phyloP scores from a whole-genome alignment of 2,797 vertebrate species.

The Hydrolagus colliei region DNA sequence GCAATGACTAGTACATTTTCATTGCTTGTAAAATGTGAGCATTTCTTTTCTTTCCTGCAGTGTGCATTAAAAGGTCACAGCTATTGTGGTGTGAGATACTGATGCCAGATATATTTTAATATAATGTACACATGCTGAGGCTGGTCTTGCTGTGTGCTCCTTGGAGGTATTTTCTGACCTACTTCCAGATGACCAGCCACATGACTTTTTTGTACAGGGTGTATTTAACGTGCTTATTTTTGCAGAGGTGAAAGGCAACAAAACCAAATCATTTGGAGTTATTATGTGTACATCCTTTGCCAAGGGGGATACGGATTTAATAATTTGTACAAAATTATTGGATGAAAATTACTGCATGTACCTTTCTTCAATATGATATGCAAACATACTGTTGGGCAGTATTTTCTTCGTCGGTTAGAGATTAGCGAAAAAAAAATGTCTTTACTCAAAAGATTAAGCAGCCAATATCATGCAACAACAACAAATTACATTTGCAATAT shows the following conservation, averaged over 20 bases:
- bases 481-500: no score
- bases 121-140: background rate
- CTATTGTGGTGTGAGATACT: background rate
- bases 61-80: background rate
- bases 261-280: background rate
- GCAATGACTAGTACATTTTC: slow-evolving; percentile 38
- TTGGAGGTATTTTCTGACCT: background rate
- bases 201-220: background rate
- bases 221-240: slow-evolving; percentile 1
- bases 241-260: background rate
- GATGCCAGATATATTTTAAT: background rate
- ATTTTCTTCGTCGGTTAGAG: no score
- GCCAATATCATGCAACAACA: no score
- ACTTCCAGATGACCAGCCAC: background rate
- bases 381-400: background rate
- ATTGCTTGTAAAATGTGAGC: slow-evolving; percentile 7
- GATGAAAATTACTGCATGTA: background rate
- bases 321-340: background rate
- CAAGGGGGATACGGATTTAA: background rate
- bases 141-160: background rate
- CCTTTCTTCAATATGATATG: background rate
- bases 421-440: no score
- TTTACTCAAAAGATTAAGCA: no score
- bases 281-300: background rate
- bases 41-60: background rate